Conservation (phyloP, 2,113 vertebrate genomes). For the Pungitius pungitius region DNA sequence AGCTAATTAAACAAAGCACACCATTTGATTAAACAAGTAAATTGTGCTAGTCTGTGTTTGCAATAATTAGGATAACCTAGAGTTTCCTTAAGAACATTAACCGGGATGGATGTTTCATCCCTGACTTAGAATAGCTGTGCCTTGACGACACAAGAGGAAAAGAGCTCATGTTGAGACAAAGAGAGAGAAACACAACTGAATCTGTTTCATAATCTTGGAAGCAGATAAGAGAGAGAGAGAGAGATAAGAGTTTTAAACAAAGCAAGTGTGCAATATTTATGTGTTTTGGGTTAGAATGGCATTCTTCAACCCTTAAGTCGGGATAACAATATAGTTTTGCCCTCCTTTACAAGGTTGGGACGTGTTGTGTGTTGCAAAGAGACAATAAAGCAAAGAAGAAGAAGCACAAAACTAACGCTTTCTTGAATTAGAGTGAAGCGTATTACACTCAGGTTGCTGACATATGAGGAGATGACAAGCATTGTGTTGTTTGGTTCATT, state of each 20-base stretch:
- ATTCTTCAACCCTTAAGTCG: conserved; percentile 21
- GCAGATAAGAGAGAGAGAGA: conserved; percentile 7
- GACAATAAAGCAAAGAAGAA: neutral
- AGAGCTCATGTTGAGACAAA: conserved; percentile 49
- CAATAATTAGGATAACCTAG: conserved; percentile 76
- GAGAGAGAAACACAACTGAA: conserved; percentile 29
- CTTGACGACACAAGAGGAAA: conserved; percentile 38
- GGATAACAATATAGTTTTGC: conserved; percentile 35
- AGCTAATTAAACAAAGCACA: conserved; percentile 81
- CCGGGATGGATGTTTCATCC: conserved; percentile 70
- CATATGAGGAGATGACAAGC: neutral
- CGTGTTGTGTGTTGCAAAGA: neutral
- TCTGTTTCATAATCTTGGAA: conserved; percentile 59
- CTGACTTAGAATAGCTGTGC: conserved; percentile 54
- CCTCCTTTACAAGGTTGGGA: conserved; percentile 19
- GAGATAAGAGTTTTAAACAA: conserved; percentile 37
- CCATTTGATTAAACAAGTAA: conserved; percentile 80
- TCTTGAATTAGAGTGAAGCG: no score
- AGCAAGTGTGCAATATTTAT: conserved; percentile 41
- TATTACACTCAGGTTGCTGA: neutral
- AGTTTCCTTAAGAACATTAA: conserved; percentile 77
- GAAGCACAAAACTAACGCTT: neutral
- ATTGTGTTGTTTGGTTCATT: neutral
- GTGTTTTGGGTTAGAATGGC: conserved; percentile 20
- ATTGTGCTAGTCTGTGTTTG: conserved; percentile 78